Evolutionary conservation across 1,140 invertebrate species (phyloP), one percentile per base, ranked within the genome.

Genomic region (Drosophila kepulauana): DNA sequence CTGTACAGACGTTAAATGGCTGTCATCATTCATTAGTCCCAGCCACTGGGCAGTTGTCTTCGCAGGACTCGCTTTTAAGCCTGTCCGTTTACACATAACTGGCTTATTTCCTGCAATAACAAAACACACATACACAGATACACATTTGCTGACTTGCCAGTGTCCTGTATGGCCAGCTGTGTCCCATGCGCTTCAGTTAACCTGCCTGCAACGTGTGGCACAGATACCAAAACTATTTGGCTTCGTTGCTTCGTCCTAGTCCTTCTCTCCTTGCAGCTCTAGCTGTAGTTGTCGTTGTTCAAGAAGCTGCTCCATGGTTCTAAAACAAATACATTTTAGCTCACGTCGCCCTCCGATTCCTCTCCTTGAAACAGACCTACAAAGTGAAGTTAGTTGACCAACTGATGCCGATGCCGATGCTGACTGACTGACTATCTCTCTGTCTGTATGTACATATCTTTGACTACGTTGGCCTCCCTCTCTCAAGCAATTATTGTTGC

Each of bases 11-110:
- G 69, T 88, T 87, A 87, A 87, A 88, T 85, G 81, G 61, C 85
- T 89, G 81, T 89, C 84, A 88, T 88, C 84, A 88, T 89, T 88
- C 85, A 88, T 88, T 88, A 88, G 85, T 81, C 81, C 43, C 85
- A 88, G 74, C 78, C 78, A 67, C 77, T 79, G 77, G 75, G 61
- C 81, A 75, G 58, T 84, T 87, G 84, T 89, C 81, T 75, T 65
- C 56, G 56, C 54, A 68, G 71, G 62, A 70, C 63, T 88, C 41
- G 64, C 71, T 61, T 79, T 75, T 74, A 57, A 77, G 74, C 67
- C 49, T 65, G 5, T 57, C 66, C 73, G 79, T 77, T 75, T 82
- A 70, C 63, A 75, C 75, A 81, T 67, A 81, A 77, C 82, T 76
- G 75, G 74, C 78, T 75, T 75, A 73, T 70, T 71, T 75, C 67